Evolutionary conservation across 64 coral and sea anemone species (phyloP).

Genomic region (Montipora foliosa): DNA sequence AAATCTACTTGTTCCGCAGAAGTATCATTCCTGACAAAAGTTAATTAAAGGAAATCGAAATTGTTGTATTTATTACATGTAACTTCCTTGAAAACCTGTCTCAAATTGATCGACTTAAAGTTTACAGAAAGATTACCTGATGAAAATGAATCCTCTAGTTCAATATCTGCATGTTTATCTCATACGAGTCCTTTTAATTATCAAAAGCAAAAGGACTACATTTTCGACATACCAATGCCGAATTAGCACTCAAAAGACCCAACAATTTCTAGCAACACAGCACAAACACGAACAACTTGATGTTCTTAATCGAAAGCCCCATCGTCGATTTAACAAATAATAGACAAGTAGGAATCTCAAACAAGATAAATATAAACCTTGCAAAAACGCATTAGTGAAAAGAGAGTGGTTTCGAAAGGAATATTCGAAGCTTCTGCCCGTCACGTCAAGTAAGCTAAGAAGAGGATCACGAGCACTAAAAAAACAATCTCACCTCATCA

Average conservation of each 20-base stretch:
- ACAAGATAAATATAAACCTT: not conserved
- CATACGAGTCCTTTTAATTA: not conserved
- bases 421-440: not conserved
- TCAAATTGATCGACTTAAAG: not conserved
- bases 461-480: not conserved
- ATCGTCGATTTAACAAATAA: not conserved
- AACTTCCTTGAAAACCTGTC: conserved; percentile 1
- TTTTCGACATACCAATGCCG: conserved; percentile 24
- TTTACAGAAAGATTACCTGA: not conserved
- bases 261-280: not conserved
- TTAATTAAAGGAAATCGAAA: too few relatives aligned
- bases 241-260: not conserved
- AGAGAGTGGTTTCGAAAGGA: not conserved
- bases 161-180: not conserved
- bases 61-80: not conserved
- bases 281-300: not conserved
- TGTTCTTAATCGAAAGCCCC: not conserved
- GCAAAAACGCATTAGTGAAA: not conserved
- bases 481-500: conserved; percentile 32
- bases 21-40: not conserved
- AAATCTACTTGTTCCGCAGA: too few relatives aligned
- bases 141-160: not conserved
- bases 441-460: conserved; percentile 6
- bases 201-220: not conserved
- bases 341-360: conserved; percentile 16